Evolutionary conservation across 2,888 invertebrate genomes (phyloP).

Genomic region (Epistrophella euchroma): DNA sequence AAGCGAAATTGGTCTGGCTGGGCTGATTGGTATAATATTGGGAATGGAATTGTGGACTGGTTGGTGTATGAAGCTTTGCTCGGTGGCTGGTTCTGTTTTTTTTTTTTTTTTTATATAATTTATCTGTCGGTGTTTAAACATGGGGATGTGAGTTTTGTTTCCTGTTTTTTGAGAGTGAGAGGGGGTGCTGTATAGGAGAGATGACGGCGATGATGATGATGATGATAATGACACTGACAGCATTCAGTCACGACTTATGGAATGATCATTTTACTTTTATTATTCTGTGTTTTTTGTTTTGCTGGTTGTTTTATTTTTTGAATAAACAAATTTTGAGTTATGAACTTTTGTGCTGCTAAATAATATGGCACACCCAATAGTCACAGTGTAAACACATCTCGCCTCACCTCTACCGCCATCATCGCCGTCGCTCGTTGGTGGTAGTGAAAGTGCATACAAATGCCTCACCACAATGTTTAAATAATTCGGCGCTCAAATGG

Average conservation of each 20-base stretch:
- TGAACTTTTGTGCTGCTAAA: constrained; percentile 65
- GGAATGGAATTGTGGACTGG: constrained; percentile 26
- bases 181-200: constrained; percentile 7
- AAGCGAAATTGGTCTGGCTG: constrained; percentile 57
- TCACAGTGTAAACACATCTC: constrained; percentile 63
- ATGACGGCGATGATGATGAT: constrained; percentile 2
- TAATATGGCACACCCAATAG: constrained; percentile 54
- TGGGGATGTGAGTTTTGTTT: constrained; percentile 47
- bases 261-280: constrained; percentile 37
- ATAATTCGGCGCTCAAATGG: constrained; percentile 49
- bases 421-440: constrained; percentile 30
- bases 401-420: background rate
- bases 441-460: constrained; percentile 37
- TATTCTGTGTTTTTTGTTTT: constrained; percentile 18
- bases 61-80: constrained; percentile 39
- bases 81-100: constrained; percentile 67
- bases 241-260: constrained; percentile 67
- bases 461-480: constrained; percentile 35
- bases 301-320: constrained; percentile 20
- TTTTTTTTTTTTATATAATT: constrained; percentile 14
- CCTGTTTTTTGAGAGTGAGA: constrained; percentile 44
- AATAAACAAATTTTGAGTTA: constrained; percentile 72
- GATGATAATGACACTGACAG: constrained; percentile 53
- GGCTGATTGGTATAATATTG: constrained; percentile 42
- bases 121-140: constrained; percentile 23